Percentiles rank a stretch among this genome's conserved stretches.
Evolutionary conservation across 2,888 invertebrate genomes (phyloP).

Genomic region (Drosophila formosana): DNA sequence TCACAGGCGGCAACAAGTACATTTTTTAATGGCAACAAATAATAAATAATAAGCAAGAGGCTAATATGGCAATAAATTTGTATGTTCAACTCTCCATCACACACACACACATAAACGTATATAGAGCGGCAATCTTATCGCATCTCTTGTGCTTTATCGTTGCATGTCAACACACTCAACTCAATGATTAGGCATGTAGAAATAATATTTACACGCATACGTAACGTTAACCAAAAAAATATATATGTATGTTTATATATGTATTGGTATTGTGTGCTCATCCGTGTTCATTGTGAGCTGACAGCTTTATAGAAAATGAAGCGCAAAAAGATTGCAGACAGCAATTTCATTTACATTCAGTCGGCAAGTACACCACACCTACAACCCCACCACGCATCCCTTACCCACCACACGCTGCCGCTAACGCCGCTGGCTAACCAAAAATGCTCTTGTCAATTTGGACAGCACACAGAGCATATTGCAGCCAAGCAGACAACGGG

Average conservation of each 20-base stretch:
- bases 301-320: conserved; percentile 57
- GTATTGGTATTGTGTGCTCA: not conserved
- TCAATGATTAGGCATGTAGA: conserved; percentile 38
- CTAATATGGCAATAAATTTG: conserved; percentile 50
- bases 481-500: conserved; percentile 35
- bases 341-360: conserved; percentile 49
- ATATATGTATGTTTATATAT: conserved; percentile 12
- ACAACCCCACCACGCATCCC: not conserved
- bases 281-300: conserved; percentile 30
- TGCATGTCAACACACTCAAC: conserved; percentile 42
- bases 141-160: conserved; percentile 19
- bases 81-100: conserved; percentile 12
- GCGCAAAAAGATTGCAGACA: conserved; percentile 59
- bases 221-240: conserved; percentile 7
- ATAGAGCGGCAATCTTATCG: conserved; percentile 68
- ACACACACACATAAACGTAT: conserved; percentile 10
- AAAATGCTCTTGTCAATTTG: conserved; percentile 61
- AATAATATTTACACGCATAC: conserved; percentile 15
- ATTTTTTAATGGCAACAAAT: conserved; percentile 34
- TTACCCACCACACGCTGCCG: not conserved
- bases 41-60: conserved; percentile 30
- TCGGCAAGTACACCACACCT: not conserved
- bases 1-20: conserved; percentile 48
- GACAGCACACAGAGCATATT: conserved; percentile 54
- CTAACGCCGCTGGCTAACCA: conserved; percentile 1